Evolutionary conservation across 2,888 invertebrate species (phyloP), one percentile per base, ranked within the genome.

Genomic region (Artemia sinica): DNA sequence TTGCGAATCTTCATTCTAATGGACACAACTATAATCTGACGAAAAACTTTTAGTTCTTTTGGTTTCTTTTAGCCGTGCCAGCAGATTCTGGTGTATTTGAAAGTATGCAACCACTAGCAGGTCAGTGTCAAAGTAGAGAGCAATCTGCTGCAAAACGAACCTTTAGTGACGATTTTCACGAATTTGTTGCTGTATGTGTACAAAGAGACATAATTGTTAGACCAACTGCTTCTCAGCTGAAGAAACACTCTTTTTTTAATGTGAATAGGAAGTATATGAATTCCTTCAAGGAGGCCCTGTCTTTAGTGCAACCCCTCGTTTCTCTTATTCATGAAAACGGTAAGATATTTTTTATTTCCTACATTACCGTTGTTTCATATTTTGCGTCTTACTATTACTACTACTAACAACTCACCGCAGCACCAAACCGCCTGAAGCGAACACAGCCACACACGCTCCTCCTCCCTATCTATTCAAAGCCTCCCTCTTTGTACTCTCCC

Each of bases 141-240:
- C 58, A 58, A 10, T 58, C 66, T n/a, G 72, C 72, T 50, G 71
- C 71, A 66, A 79, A 82, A 68, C 79, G 89, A 70, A 82, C 83
- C 73, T 88, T 91, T 72, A 83, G 86, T 4, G 85, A 86, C 72
- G 80, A 84, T 73, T 87, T 91, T 77, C 91, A 92, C 77, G 84
- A 86, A 73, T 82, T 91, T 74, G 83, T 86, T 68, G 87, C 87
- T 73, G 77, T 85, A 71, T 86, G 89, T 74, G 78, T 89, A 73
- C 84, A 85, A 74, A 82, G 84, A 71, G 85, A 86, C 71, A 84
- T 87, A 0, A 79, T 80, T n/a, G 81, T 83, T 75, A 81, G 90
- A 67, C 89, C 89, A 67, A 81, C 84, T 8, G 84, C 87, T 4
- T 78, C 80, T 0, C 86, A 88, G 75, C 78, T 91, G 67, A 77